Evolutionary conservation across 1,140 invertebrate genomes (phyloP).

Genomic region (Microvelia longipes): DNA sequence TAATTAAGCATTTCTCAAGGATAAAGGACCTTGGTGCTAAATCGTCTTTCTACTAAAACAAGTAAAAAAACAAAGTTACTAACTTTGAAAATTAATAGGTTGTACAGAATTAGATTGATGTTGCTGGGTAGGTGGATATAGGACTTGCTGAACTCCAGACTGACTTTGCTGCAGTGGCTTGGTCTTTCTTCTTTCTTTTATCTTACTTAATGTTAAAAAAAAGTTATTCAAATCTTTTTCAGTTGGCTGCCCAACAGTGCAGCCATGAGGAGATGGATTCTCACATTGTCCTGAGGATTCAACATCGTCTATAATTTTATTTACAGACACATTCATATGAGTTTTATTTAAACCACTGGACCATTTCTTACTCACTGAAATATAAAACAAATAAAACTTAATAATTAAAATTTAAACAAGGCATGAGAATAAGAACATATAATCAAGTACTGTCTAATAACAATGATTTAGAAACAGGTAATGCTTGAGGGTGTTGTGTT

Average conservation of each 20-base stretch:
- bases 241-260: background rate
- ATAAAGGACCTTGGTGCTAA: too few species aligned
- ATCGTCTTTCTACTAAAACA: background rate
- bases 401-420: too few species aligned
- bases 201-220: background rate
- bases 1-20: too few species aligned
- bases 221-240: background rate
- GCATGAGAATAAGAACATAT: too few species aligned
- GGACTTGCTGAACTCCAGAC: background rate
- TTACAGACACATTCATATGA: background rate
- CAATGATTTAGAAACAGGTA: too few species aligned
- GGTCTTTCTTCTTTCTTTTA: background rate
- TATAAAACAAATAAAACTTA: too few species aligned
- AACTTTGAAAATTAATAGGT: background rate
- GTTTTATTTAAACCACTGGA: background rate
- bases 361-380: constrained; percentile 7
- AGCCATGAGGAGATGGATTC: background rate
- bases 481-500: too few species aligned
- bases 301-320: too few species aligned
- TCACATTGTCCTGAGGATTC: background rate
- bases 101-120: background rate
- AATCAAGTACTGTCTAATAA: too few species aligned
- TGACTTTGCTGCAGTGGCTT: background rate
- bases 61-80: background rate
- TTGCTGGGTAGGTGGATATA: background rate